Evolutionary conservation across 2,113 vertebrate species (phyloP), one percentile per base, ranked within the genome.

Genomic region (Pseudorhombus dupliciocellatus): DNA sequence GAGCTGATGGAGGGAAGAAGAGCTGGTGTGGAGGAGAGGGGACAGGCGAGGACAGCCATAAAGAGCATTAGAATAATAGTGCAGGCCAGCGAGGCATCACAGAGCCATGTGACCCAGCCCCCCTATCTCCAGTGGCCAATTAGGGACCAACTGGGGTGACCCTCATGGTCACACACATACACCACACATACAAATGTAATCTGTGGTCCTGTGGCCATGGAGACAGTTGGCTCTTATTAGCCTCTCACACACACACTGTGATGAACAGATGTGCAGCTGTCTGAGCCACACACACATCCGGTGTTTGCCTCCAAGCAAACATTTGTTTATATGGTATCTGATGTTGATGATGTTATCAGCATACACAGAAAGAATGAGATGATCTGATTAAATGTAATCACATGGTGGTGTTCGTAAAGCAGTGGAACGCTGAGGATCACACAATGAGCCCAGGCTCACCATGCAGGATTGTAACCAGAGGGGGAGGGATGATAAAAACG

Each of bases 81-180:
- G 63, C 4, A 1, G 62, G 73, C 60, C 52, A 71, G 54, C 20
- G 53, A 68, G 67, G 70, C 72, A 66, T 72, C 70, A 67, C 64
- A 58, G 15, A 62, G 73, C 57, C 55, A n/a, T 55, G 81, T 64
- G 73, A 75, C 62, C 71, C 66, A 18, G 34, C 40, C 75, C 42
- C 42, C 57, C 54, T 1, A 72, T 83, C 87, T 88, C 85, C 77
- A 53, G 74, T 80, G 85, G 77, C 83, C 87, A 88, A 88, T 88
- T 88, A 89, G 58, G 25, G 71, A 79, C 59, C 40, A 37, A 70
- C 74, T 42, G 58, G 52, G 48, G 72, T 57, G 70, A 76, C 62
- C 51, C 44, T 64, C 56, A 15, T 53, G 69, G 80, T 66, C 58
- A 71, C 66, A 65, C 11, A 30, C 28, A 72, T 26, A 25, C 34